Evolutionary conservation across 2,113 vertebrate species (phyloP), one percentile per base, ranked within the genome.

Genomic region (Acrocephalus kingi): DNA sequence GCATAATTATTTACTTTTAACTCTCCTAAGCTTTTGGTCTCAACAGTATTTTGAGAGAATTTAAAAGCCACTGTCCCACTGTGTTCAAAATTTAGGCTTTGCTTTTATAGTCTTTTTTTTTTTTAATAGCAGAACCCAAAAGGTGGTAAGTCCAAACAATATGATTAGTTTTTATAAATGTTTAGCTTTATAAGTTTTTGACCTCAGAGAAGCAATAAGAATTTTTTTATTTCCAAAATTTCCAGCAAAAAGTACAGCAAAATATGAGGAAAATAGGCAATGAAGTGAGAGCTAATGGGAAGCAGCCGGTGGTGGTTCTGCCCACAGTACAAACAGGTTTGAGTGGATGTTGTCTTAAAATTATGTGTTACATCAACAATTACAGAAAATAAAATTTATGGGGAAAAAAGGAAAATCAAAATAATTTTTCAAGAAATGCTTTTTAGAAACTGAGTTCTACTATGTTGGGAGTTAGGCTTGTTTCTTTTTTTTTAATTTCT

Each of bases 91-190:
- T 19, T 3, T 72, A 62, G 35, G 33, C 17, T 54, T 68, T 43
- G 3, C 1, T 64, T 87, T 77, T 48, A 37, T 30, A 45, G 7
- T 35, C 1, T 16, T 18, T 15, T 18, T 0, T 0, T 54, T 41
- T 37, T n/a, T 28, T 2, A 54, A 13, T 43, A 28, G 48, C 49
- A 71, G 25, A 61, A 54, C 6, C 24, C 19, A 46, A 49, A 6
- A 48, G 3, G 14, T 4, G 49, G 14, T 25, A 56, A 84, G 52
- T 27, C 28, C 7, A 35, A 81, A 11, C 3, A 54, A 54, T 21
- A 23, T 27, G 11, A 59, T 63, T 49, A 17, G 5, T 16, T 20
- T 45, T 35, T 35, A 35, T 35, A 35, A 27, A n/a, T 48, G 5
- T 7, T 51, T 86, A 1, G 8, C 27, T 84, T 93, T 39, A 8